A percentile compares a stretch with the other conserved stretches of the same genome.
These are phyloP conservation scores for Synergus itoensis DNA, from an alignment of 2,888 invertebrate genomes.

Conservation along the genomic window DNA sequence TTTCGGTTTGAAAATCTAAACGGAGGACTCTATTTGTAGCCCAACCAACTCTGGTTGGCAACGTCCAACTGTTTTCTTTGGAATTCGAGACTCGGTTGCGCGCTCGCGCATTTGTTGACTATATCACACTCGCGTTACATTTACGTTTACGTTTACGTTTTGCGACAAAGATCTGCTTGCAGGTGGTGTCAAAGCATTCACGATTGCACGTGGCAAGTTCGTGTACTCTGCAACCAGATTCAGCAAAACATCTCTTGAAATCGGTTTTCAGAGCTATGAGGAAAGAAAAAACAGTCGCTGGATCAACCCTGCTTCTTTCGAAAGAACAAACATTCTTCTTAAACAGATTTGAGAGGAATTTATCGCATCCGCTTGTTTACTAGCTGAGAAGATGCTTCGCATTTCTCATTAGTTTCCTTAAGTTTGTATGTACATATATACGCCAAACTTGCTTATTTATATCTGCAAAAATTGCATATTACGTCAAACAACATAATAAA, in stretches of 20 bases:
- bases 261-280: background rate
- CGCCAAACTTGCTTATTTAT: background rate
- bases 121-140: slow-evolving; percentile 12
- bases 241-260: slow-evolving; percentile 2
- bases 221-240: background rate
- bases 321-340: slow-evolving; percentile 6
- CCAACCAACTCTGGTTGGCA: slow-evolving; percentile 48
- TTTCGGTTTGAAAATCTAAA: slow-evolving; percentile 42
- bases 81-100: slow-evolving; percentile 48
- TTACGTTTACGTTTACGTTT: slow-evolving; percentile 29
- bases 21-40: slow-evolving; percentile 46
- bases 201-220: slow-evolving; percentile 21
- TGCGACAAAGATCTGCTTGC: slow-evolving; percentile 41
- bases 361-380: slow-evolving; percentile 7
- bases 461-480: background rate
- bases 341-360: slow-evolving; percentile 3
- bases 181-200: background rate
- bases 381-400: background rate
- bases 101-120: slow-evolving; percentile 33
- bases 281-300: background rate
- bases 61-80: slow-evolving; percentile 51
- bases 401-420: background rate
- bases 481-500: background rate
- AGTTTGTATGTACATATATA: background rate
- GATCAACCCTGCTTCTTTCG: background rate